Percentiles rank a stretch among this genome's conserved stretches.
Conservation (phyloP, 2,113 vertebrate species). For the Nothobranchius kuhntae region DNA sequence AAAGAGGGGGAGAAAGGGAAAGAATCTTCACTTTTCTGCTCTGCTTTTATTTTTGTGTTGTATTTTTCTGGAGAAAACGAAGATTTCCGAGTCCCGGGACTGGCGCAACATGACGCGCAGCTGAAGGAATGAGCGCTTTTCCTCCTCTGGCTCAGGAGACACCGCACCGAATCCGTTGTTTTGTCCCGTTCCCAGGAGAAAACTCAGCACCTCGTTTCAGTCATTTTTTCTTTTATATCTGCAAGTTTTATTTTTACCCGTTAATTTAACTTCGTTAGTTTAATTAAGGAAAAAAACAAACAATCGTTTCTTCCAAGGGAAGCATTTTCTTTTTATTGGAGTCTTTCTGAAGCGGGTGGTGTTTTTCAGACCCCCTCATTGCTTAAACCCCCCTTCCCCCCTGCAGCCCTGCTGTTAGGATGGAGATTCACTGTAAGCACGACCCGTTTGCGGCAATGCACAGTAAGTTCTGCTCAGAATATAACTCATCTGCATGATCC, state of each 20-base stretch:
- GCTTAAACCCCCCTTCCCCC: constrained; percentile 26
- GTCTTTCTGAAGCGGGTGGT: constrained; percentile 44
- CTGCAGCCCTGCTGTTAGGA: constrained; percentile 66
- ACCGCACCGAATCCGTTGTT: constrained; percentile 39
- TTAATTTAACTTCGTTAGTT: neutral
- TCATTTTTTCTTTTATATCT: neutral
- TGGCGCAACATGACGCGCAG: constrained; percentile 19
- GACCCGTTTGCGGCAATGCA: constrained; percentile 99
- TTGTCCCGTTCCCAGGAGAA: constrained; percentile 56
- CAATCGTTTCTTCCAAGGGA: constrained; percentile 3
- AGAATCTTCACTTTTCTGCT: constrained; percentile 21
- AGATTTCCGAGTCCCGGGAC: constrained; percentile 18
- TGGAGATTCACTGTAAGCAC: constrained; percentile 99
- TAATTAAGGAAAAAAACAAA: neutral
- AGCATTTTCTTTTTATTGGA: constrained; percentile 32
- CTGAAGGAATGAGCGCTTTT: constrained; percentile 27
- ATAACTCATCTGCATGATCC: constrained; percentile 37
- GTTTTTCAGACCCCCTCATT: constrained; percentile 45
- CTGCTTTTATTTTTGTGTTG: neutral
- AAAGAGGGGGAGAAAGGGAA: constrained; percentile 21
- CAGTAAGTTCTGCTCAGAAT: constrained; percentile 84
- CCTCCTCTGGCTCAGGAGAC: constrained; percentile 60
- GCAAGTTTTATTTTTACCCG: neutral
- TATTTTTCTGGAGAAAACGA: neutral
- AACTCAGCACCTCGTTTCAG: constrained; percentile 30